phyloP scores from a whole-genome alignment of 1,140 invertebrate genomes.

The Laupala kohalensis region DNA sequence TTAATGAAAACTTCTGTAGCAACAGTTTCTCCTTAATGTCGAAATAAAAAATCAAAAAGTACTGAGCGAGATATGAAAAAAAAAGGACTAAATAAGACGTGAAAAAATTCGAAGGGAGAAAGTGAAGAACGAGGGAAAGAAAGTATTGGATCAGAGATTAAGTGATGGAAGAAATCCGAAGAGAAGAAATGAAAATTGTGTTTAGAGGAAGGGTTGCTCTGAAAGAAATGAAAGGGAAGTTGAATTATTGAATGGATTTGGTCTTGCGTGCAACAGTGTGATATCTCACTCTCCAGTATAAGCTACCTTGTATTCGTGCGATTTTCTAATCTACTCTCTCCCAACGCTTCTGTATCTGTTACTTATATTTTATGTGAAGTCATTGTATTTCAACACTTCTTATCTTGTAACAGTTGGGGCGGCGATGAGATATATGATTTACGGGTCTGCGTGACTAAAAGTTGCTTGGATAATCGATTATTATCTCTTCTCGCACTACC shows the following conservation, averaged over 20 bases:
- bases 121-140: not conserved
- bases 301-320: too few species aligned
- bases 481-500: too few species aligned
- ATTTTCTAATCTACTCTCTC: too few species aligned
- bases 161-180: not conserved
- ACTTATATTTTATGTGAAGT: too few species aligned
- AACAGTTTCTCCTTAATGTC: not conserved
- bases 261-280: not conserved
- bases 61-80: not conserved
- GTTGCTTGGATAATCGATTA: too few species aligned
- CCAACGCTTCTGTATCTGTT: too few species aligned
- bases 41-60: not conserved
- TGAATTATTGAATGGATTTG: not conserved
- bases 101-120: not conserved
- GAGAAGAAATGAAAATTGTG: not conserved
- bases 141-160: not conserved
- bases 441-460: too few species aligned
- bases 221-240: not conserved
- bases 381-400: too few species aligned
- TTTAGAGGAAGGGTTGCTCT: not conserved
- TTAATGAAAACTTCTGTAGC: not conserved
- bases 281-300: not conserved
- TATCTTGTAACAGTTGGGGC: too few species aligned
- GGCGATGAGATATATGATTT: too few species aligned
- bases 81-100: not conserved